Percentiles rank a stretch among this genome's conserved stretches.
Evolutionary conservation across 2,888 invertebrate species (phyloP).

Genomic region (Autographa gamma): DNA sequence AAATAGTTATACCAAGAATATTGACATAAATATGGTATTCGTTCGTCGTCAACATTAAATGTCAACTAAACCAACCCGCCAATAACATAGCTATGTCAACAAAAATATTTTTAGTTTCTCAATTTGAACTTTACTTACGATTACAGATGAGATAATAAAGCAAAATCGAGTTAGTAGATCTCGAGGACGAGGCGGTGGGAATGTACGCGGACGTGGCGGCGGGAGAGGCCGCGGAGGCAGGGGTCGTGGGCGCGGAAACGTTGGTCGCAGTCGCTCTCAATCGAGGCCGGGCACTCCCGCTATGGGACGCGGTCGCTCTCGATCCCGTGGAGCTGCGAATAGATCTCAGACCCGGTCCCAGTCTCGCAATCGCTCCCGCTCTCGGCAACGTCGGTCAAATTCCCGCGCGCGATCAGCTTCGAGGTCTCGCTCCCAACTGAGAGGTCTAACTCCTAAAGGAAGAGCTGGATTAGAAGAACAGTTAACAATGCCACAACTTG

Average conservation of each 20-base stretch:
- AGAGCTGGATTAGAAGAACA: conserved; percentile 79
- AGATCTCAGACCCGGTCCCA: conserved; percentile 69
- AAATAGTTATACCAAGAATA: background rate
- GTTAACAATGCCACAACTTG: conserved; percentile 71
- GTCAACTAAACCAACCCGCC: conserved; percentile 25
- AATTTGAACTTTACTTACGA: conserved; percentile 14
- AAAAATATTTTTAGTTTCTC: conserved; percentile 4
- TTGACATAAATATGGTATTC: background rate
- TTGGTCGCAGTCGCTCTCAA: conserved; percentile 54
- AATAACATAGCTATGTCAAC: conserved; percentile 40
- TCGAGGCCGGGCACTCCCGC: conserved; percentile 51
- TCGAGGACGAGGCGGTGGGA: conserved; percentile 74
- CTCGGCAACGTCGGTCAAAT: conserved; percentile 68
- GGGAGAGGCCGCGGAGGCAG: conserved; percentile 57
- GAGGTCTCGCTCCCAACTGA: conserved; percentile 76
- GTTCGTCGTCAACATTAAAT: background rate
- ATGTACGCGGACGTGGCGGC: conserved; percentile 56
- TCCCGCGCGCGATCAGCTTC: conserved; percentile 76
- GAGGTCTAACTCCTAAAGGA: conserved; percentile 80
- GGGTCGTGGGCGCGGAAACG: conserved; percentile 57
- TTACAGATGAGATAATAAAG: conserved; percentile 82
- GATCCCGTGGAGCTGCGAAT: conserved; percentile 66
- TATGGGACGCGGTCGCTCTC: conserved; percentile 65
- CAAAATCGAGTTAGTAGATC: conserved; percentile 76
- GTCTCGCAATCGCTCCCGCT: conserved; percentile 68